Conservation (phyloP, 2,888 invertebrate species). For the Cordilura impudica region DNA sequence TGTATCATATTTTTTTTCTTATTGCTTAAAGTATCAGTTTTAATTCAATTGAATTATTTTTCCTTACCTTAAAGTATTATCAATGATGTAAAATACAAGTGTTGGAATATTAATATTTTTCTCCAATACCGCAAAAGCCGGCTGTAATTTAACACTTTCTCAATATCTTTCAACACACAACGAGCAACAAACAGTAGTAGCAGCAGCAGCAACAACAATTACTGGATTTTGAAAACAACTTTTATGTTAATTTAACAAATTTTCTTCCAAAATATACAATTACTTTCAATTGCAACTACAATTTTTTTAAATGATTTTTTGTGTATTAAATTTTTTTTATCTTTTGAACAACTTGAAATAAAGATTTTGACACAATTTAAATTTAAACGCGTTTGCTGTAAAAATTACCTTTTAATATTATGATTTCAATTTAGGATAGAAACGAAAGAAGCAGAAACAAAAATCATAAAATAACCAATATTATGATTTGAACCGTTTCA, state of each 20-base stretch:
- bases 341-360: neutral
- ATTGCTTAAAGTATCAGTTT: neutral
- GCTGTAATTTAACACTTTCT: slow-evolving; percentile 62
- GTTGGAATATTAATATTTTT: neutral
- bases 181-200: neutral
- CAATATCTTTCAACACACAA: slow-evolving; percentile 28
- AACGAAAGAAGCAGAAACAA: neutral
- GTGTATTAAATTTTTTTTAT: neutral
- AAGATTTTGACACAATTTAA: neutral
- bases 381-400: neutral
- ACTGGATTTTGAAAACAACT: slow-evolving; percentile 10
- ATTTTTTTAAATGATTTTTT: slow-evolving; percentile 6
- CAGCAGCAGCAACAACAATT: neutral
- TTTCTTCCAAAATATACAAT: neutral
- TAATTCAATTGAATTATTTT: slow-evolving; percentile 27
- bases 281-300: neutral
- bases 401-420: neutral
- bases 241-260: slow-evolving; percentile 31
- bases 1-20: slow-evolving; percentile 29
- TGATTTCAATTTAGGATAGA: slow-evolving; percentile 1
- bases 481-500: slow-evolving; percentile 4
- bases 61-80: slow-evolving; percentile 45
- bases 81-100: slow-evolving; percentile 16
- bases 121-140: slow-evolving; percentile 57
- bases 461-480: neutral